phyloP scores from a whole-genome alignment of 2,797 vertebrate species.

The Lagorchestes hirsutus region DNA sequence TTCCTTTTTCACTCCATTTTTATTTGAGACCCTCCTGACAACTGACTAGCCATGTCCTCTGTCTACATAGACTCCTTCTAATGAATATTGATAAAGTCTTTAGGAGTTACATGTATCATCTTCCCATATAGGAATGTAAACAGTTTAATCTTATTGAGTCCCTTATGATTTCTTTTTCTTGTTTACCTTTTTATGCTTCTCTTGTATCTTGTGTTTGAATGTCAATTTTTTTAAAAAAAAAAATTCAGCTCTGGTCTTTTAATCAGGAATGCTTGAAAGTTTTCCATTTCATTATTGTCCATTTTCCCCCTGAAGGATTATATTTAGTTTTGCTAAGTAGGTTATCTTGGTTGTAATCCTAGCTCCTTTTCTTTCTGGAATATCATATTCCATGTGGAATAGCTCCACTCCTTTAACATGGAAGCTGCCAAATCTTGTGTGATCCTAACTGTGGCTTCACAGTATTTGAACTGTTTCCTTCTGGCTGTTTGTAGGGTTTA shows the following conservation, averaged over 20 bases:
- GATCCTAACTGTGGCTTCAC: not conserved
- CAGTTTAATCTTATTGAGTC: too few relatives aligned
- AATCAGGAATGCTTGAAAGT: not conserved
- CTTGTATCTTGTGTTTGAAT: not conserved
- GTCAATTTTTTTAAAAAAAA: not conserved
- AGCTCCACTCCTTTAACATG: not conserved
- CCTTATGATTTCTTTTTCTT: too few relatives aligned
- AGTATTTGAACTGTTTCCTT: not conserved
- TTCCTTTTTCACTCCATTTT: too few relatives aligned
- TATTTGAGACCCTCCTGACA: too few relatives aligned
- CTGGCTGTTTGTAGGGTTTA: not conserved
- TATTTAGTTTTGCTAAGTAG: not conserved
- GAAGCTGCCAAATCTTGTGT: not conserved
- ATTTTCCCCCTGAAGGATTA: not conserved
- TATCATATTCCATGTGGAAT: not conserved
- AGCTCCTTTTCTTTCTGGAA: not conserved
- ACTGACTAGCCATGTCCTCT: too few relatives aligned
- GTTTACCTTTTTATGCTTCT: not conserved
- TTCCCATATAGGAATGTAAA: too few relatives aligned
- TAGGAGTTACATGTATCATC: too few relatives aligned
- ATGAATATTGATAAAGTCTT: too few relatives aligned
- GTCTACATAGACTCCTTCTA: too few relatives aligned
- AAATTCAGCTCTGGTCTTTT: too few relatives aligned
- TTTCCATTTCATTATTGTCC: not conserved
- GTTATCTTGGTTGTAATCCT: not conserved